phyloP scores from a whole-genome alignment of 2,888 invertebrate species.

The Archips crataeganus region DNA sequence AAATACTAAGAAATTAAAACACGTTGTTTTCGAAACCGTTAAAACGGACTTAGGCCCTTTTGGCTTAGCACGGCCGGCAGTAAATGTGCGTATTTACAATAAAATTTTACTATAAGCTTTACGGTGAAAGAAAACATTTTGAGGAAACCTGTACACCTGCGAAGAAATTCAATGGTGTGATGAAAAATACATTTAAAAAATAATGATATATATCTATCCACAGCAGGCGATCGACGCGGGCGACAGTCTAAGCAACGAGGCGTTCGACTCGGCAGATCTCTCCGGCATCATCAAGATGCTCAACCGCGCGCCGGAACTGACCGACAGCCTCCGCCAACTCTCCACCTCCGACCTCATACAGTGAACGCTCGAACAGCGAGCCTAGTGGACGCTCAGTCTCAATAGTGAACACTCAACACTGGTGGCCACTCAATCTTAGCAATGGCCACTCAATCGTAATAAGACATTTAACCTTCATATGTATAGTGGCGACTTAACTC shows the following conservation, averaged over 20 bases:
- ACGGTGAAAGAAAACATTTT: too few relatives aligned
- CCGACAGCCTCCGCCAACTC: constrained; percentile 63
- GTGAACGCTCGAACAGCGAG: neutral
- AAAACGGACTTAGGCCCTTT: too few relatives aligned
- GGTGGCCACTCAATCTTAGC: neutral
- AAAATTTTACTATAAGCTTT: too few relatives aligned
- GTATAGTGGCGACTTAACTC: neutral
- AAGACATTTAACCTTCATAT: neutral
- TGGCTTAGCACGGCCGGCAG: too few relatives aligned
- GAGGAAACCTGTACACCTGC: too few relatives aligned
- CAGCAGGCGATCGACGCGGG: constrained; percentile 55
- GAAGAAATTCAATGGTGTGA: too few relatives aligned
- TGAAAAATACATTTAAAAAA: too few relatives aligned
- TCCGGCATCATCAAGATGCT: constrained; percentile 61
- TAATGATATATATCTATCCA: constrained; percentile 22
- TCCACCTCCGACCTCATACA: constrained; percentile 60
- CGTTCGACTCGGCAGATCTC: constrained; percentile 81
- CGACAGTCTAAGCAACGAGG: constrained; percentile 45
- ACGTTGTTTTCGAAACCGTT: too few relatives aligned
- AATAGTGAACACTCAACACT: neutral
- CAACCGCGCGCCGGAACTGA: constrained; percentile 54
- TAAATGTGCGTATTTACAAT: too few relatives aligned
- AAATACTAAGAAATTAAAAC: too few relatives aligned
- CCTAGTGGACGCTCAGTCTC: neutral
- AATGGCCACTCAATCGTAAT: neutral